These are phyloP conservation scores for Dendrolimus houi DNA, from an alignment of 2,888 invertebrate species.

Conservation along the genomic window DNA sequence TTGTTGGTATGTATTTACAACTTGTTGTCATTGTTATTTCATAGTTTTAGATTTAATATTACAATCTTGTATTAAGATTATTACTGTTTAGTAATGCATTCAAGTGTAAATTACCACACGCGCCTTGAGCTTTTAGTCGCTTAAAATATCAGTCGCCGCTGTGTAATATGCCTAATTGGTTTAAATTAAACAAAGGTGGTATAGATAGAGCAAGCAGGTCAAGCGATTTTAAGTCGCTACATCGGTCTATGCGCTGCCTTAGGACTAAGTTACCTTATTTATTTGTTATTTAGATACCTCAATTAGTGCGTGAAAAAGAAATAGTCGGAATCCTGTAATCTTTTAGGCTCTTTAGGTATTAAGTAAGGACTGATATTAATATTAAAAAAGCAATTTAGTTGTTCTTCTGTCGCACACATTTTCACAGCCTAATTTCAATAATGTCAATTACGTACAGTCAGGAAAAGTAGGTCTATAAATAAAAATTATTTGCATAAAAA, in stretches of 20 bases:
- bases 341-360: slow-evolving; percentile 44
- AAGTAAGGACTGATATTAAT: slow-evolving; percentile 71
- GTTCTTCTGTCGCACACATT: slow-evolving; percentile 28
- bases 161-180: neutral
- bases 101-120: too few species aligned
- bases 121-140: slow-evolving; percentile 1
- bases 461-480: neutral
- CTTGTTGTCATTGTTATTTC: too few species aligned
- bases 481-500: too few species aligned
- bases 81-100: too few species aligned
- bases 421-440: slow-evolving; percentile 36
- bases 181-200: slow-evolving; percentile 5
- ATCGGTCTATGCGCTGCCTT: slow-evolving; percentile 19
- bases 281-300: slow-evolving; percentile 48
- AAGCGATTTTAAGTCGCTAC: slow-evolving; percentile 7
- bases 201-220: slow-evolving; percentile 9
- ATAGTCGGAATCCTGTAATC: slow-evolving; percentile 13
- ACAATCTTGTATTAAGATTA: too few species aligned
- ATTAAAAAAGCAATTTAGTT: slow-evolving; percentile 36
- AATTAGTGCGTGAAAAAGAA: slow-evolving; percentile 23
- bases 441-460: slow-evolving; percentile 27
- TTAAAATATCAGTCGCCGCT: neutral
- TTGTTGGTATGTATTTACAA: too few species aligned
- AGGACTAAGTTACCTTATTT: slow-evolving; percentile 52
- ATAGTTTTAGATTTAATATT: too few species aligned